Conservation (phyloP, 2,797 vertebrate genomes). For the Leucoraja ocellata region DNA sequence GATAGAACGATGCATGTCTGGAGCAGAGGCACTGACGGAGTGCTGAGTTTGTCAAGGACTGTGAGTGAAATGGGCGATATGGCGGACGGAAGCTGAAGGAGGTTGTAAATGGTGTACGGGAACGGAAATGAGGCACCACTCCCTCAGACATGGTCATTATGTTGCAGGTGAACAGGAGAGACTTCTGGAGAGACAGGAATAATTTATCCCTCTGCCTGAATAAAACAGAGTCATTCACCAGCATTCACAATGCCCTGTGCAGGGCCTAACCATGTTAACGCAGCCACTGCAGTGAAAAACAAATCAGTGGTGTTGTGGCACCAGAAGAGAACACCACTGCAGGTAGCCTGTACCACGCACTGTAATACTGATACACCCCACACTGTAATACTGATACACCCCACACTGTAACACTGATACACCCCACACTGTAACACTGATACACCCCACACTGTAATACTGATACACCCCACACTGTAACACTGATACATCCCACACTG, state of each 20-base stretch:
- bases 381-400: not conserved
- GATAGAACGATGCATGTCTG: too few species aligned
- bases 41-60: too few species aligned
- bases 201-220: too few species aligned
- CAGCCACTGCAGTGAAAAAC: not conserved
- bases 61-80: too few species aligned
- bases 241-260: not conserved
- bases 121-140: too few species aligned
- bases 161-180: too few species aligned
- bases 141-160: not conserved
- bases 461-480: not conserved
- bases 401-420: not conserved
- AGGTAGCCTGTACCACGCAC: not conserved
- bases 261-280: not conserved
- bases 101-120: too few species aligned
- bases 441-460: not conserved
- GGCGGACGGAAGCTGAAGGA: too few species aligned
- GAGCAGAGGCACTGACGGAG: too few species aligned
- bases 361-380: not conserved
- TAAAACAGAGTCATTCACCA: not conserved
- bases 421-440: not conserved
- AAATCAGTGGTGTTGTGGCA: not conserved
- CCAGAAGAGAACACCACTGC: too few species aligned
- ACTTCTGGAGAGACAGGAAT: too few species aligned
- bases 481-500: not conserved